Evolutionary conservation across 2,888 invertebrate species (phyloP).

Genomic region (Athetis lepigone): DNA sequence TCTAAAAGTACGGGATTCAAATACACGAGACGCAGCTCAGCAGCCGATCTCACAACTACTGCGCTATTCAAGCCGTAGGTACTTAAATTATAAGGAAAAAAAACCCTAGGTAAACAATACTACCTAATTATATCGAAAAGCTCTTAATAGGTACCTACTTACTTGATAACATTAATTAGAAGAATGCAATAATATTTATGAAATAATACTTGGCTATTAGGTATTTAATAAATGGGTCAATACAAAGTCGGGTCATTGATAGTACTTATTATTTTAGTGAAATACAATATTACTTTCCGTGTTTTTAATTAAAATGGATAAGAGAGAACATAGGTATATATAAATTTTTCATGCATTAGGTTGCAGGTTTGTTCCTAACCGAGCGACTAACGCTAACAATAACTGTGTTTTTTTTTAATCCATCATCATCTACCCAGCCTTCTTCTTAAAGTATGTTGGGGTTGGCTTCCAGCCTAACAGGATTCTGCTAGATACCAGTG

Average conservation of each 20-base stretch:
- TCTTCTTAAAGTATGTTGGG: too few species aligned
- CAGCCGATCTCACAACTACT: too few species aligned
- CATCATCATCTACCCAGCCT: too few species aligned
- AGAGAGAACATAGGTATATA: background rate
- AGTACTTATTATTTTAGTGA: constrained; percentile 18
- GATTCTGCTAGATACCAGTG: too few species aligned
- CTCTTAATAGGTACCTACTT: background rate
- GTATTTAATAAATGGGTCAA: constrained; percentile 39
- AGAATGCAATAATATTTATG: constrained; percentile 37
- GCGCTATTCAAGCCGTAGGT: too few species aligned
- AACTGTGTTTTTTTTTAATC: too few species aligned
- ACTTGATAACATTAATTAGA: constrained; percentile 56
- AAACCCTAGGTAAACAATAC: constrained; percentile 2
- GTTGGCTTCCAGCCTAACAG: too few species aligned
- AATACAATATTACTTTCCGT: constrained; percentile 20
- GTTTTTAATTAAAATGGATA: constrained; percentile 1
- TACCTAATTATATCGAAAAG: background rate
- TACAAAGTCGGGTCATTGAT: constrained; percentile 27
- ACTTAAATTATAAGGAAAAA: constrained; percentile 30
- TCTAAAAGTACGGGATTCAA: too few species aligned
- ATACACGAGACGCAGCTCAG: too few species aligned
- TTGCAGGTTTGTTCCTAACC: too few species aligned
- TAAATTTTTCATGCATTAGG: too few species aligned
- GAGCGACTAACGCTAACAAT: too few species aligned
- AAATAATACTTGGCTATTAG: constrained; percentile 25